Percentiles rank a stretch among this genome's conserved stretches.
phyloP scores from a whole-genome alignment of 2,113 vertebrate genomes.

The Phrynosoma platyrhinos region DNA sequence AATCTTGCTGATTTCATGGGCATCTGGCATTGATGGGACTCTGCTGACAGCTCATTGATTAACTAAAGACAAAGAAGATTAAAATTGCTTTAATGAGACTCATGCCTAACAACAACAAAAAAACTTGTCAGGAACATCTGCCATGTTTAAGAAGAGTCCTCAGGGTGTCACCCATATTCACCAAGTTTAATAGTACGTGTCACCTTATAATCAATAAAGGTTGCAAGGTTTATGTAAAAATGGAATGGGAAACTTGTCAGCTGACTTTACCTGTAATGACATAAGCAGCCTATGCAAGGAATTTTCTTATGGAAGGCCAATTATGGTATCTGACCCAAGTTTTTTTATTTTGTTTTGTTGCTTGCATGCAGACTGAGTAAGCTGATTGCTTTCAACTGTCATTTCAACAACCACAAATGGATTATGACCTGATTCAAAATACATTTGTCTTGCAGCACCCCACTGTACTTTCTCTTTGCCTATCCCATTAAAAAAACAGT shows the following conservation, averaged over 20 bases:
- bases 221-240: neutral
- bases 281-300: constrained; percentile 24
- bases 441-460: no score
- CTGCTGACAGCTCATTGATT: constrained; percentile 42
- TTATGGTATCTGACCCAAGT: constrained; percentile 53
- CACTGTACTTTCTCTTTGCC: no score
- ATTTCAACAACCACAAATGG: neutral
- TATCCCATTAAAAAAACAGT: no score
- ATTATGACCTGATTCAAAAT: neutral
- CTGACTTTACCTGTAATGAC: neutral
- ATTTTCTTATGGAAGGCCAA: constrained; percentile 38
- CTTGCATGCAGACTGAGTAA: neutral
- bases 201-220: constrained; percentile 13
- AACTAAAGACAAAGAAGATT: constrained; percentile 23
- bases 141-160: neutral
- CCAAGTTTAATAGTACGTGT: neutral
- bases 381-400: neutral
- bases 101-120: constrained; percentile 21
- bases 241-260: constrained; percentile 4
- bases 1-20: neutral
- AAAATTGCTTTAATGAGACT: constrained; percentile 34
- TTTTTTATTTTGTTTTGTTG: neutral
- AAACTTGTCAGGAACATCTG: constrained; percentile 56
- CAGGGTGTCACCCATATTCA: neutral
- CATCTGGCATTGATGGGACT: constrained; percentile 28